These are phyloP conservation scores for Scelioninae gen. 1 DNA, from an alignment of 2,888 invertebrate genomes.

Conservation along the genomic window DNA sequence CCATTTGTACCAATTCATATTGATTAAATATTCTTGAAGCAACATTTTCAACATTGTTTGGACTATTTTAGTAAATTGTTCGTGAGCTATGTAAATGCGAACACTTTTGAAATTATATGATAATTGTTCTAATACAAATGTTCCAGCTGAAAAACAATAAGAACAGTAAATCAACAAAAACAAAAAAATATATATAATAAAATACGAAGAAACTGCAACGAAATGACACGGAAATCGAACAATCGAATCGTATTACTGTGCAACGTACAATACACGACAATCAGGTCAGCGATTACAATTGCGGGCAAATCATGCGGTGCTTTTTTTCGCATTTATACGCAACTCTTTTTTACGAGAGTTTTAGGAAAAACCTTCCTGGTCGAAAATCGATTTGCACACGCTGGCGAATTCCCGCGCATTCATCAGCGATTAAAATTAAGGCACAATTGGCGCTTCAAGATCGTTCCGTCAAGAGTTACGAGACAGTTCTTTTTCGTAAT, in stretches of 20 bases:
- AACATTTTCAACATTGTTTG: too few species aligned
- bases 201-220: conserved; percentile 65
- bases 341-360: conserved; percentile 26
- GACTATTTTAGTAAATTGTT: too few species aligned
- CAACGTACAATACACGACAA: conserved; percentile 73
- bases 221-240: conserved; percentile 69
- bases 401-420: too few species aligned
- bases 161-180: conserved; percentile 20
- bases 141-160: too few species aligned
- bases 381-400: too few species aligned
- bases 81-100: too few species aligned
- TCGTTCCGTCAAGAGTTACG: conserved; percentile 22
- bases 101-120: too few species aligned
- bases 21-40: too few species aligned
- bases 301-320: conserved; percentile 57
- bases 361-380: conserved; percentile 26
- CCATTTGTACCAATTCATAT: too few species aligned
- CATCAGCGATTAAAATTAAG: too few species aligned
- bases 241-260: conserved; percentile 67
- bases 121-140: too few species aligned
- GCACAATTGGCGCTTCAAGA: conserved; percentile 24
- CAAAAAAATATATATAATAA: conserved; percentile 2
- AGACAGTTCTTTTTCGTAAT: conserved; percentile 17
- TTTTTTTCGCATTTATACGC: too few species aligned
- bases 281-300: conserved; percentile 75